These are phyloP conservation scores for Hemicordylus capensis DNA, from an alignment of 2,113 vertebrate genomes.

Conservation along the genomic window DNA sequence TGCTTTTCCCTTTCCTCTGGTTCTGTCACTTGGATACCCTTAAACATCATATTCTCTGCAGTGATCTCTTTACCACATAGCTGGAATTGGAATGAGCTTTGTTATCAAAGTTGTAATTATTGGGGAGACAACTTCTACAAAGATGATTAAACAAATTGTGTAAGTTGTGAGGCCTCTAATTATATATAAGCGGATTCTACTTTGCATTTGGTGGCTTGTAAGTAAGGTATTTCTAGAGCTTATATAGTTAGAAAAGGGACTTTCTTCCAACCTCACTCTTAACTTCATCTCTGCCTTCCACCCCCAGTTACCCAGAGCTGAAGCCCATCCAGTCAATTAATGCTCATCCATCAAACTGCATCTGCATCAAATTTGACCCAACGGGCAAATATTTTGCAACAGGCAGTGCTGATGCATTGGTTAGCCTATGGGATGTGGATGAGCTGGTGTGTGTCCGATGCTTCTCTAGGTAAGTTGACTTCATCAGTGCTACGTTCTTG, in stretches of 20 bases:
- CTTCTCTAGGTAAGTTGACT: conserved; percentile 87
- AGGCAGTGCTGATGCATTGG: conserved; percentile 93
- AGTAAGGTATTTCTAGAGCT: neutral
- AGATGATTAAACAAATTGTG: neutral
- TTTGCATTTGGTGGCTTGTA: neutral
- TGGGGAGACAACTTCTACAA: neutral
- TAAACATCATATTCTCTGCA: neutral
- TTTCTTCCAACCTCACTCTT: neutral
- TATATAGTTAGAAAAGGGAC: neutral
- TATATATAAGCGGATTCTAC: neutral
- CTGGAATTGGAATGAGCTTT: neutral
- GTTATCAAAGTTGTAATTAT: neutral
- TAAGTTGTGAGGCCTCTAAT: neutral
- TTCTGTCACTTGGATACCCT: neutral
- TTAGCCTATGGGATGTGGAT: conserved; percentile 97
- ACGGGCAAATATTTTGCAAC: conserved; percentile 97
- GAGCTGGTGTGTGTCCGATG: conserved; percentile 97
- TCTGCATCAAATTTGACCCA: conserved; percentile 98
- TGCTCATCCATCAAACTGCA: conserved; percentile 98
- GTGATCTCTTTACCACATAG: neutral
- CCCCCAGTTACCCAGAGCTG: conserved; percentile 91
- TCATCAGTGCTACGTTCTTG: fast-evolving
- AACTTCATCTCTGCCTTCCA: conserved; percentile 28
- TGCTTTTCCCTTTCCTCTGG: neutral
- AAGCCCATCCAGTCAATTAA: conserved; percentile 99